These are phyloP conservation scores for rabbit (Oryctolagus cuniculus) DNA, from an alignment of 2,113 vertebrate genomes.

Conservation along the genomic window DNA sequence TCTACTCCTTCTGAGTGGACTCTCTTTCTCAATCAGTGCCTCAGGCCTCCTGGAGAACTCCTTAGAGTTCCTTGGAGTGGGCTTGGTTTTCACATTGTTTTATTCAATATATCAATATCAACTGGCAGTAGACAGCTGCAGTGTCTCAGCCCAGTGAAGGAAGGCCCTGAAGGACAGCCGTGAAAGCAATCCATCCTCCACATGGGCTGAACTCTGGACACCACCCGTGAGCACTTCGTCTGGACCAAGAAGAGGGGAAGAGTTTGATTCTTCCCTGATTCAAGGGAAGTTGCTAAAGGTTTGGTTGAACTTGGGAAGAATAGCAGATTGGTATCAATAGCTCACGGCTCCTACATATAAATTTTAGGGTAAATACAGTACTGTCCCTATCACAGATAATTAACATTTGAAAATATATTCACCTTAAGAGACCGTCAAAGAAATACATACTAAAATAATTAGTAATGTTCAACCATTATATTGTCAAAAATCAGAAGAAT, in stretches of 20 bases:
- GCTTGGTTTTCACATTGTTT: neutral
- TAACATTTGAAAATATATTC: constrained; percentile 46
- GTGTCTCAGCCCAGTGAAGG: neutral
- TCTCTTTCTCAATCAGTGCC: neutral
- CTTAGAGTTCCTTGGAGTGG: too few species aligned
- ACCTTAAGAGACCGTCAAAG: constrained; percentile 1
- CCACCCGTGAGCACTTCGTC: neutral
- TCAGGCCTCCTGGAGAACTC: neutral
- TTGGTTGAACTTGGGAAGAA: neutral
- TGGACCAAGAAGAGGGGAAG: neutral
- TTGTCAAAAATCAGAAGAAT: constrained; percentile 21
- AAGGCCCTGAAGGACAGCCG: neutral
- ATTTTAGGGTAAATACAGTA: neutral
- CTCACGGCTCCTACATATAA: neutral
- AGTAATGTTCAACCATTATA: neutral
- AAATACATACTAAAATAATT: neutral
- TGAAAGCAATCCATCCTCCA: neutral
- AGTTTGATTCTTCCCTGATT: neutral
- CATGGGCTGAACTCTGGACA: neutral
- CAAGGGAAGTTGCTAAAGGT: neutral
- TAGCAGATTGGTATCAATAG: too few species aligned
- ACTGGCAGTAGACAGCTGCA: too few species aligned
- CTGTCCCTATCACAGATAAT: neutral
- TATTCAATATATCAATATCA: neutral
- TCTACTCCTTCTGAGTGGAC: neutral